phyloP scores from a whole-genome alignment of 2,888 invertebrate species.

The Neoascia interrupta region DNA sequence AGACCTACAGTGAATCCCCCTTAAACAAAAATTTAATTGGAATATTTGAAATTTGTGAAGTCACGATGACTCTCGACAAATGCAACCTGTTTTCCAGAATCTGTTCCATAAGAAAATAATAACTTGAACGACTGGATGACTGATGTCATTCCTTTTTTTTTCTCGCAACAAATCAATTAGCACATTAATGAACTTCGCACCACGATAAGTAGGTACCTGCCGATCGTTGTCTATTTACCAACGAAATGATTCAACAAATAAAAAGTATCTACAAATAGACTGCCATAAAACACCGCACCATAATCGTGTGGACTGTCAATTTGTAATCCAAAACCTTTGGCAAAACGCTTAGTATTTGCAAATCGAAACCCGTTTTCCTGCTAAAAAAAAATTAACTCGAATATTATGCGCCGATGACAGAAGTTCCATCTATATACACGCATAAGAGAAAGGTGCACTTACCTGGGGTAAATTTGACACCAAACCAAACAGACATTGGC shows the following conservation, averaged over 20 bases:
- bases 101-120: neutral
- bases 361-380: slow-evolving; percentile 9
- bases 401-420: too few relatives aligned
- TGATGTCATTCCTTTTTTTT: slow-evolving; percentile 41
- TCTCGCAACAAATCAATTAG: slow-evolving; percentile 18
- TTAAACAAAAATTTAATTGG: neutral
- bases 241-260: slow-evolving; percentile 16
- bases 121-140: neutral
- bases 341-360: slow-evolving; percentile 43
- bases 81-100: slow-evolving; percentile 16
- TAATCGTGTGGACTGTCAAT: neutral
- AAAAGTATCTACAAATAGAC: slow-evolving; percentile 22
- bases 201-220: slow-evolving; percentile 7
- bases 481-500: slow-evolving; percentile 99
- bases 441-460: slow-evolving; percentile 74
- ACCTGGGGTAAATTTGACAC: slow-evolving; percentile 97
- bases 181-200: slow-evolving; percentile 39
- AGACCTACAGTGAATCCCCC: neutral
- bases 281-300: neutral
- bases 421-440: too few relatives aligned
- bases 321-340: slow-evolving; percentile 4
- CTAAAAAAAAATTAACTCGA: too few relatives aligned
- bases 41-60: neutral
- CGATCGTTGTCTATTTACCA: neutral
- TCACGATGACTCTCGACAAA: neutral